phyloP scores from a whole-genome alignment of 1,140 invertebrate species.

The Drosophila biarmipes region DNA sequence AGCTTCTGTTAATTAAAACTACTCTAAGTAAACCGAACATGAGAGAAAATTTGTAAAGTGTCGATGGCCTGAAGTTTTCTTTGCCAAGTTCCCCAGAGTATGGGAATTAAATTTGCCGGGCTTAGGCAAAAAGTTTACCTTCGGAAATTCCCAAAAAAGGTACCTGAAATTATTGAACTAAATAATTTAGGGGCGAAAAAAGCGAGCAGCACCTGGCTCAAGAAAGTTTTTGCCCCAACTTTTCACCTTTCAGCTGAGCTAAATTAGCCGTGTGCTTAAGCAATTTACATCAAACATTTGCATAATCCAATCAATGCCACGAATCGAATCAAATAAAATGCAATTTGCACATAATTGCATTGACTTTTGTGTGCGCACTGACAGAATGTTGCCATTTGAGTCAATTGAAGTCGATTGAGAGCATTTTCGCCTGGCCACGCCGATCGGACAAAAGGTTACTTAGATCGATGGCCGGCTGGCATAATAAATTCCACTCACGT shows the following conservation, averaged over 20 bases:
- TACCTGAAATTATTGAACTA: slow-evolving; percentile 33
- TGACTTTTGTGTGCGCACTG: slow-evolving; percentile 39
- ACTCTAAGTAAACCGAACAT: slow-evolving; percentile 5
- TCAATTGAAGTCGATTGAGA: slow-evolving; percentile 66
- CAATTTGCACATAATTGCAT: slow-evolving; percentile 72
- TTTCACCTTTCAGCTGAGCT: slow-evolving; percentile 27
- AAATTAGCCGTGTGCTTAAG: slow-evolving; percentile 53
- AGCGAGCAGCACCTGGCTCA: background rate
- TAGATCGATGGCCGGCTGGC: slow-evolving; percentile 42
- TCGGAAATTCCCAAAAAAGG: slow-evolving; percentile 37
- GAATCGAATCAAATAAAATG: slow-evolving; percentile 66
- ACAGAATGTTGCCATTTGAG: slow-evolving; percentile 54
- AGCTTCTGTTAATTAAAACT: slow-evolving; percentile 41
- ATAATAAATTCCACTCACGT: slow-evolving; percentile 44
- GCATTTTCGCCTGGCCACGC: slow-evolving; percentile 14
- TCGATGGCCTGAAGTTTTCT: slow-evolving; percentile 25
- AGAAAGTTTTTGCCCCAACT: slow-evolving; percentile 4
- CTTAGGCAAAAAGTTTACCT: slow-evolving; percentile 18
- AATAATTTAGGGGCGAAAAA: slow-evolving; percentile 11
- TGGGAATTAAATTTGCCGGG: slow-evolving; percentile 59
- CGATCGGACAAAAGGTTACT: slow-evolving; percentile 28
- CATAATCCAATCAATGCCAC: slow-evolving; percentile 60
- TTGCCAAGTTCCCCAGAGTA: slow-evolving; percentile 33
- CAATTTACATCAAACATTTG: slow-evolving; percentile 46
- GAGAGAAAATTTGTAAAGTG: slow-evolving; percentile 20